Conservation (phyloP, 1,140 invertebrate species). For the Eumaeus atala region DNA sequence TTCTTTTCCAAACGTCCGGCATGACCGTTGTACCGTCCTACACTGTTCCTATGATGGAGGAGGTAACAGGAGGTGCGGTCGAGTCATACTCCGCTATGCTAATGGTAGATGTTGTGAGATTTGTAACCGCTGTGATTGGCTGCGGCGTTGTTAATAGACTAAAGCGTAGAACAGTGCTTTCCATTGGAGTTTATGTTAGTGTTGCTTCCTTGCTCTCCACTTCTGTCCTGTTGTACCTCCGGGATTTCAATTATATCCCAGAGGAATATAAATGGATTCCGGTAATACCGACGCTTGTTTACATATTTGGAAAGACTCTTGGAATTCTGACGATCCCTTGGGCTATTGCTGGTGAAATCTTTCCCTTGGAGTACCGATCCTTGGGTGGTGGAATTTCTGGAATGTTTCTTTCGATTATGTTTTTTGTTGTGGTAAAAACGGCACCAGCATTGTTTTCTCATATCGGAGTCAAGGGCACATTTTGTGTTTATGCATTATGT, state of each 20-base stretch:
- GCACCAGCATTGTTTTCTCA: conserved; percentile 71
- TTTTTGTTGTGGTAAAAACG: conserved; percentile 79
- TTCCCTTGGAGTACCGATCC: conserved; percentile 68
- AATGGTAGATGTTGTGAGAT: conserved; percentile 56
- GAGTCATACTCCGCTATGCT: conserved; percentile 51
- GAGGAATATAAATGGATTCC: conserved; percentile 57
- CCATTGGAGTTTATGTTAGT: conserved; percentile 47
- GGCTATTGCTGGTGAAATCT: conserved; percentile 75
- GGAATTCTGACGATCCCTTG: conserved; percentile 75
- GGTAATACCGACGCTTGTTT: conserved; percentile 45
- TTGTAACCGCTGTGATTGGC: conserved; percentile 47
- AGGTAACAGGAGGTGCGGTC: conserved; percentile 41
- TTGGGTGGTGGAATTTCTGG: conserved; percentile 74
- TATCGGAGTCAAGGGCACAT: conserved; percentile 75
- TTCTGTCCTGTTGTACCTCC: conserved; percentile 45
- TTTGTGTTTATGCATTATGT: conserved; percentile 76
- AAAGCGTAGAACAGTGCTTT: conserved; percentile 53
- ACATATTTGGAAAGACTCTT: conserved; percentile 61
- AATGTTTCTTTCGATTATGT: conserved; percentile 76
- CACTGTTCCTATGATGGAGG: conserved; percentile 55
- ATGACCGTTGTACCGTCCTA: conserved; percentile 65
- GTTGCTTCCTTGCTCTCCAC: conserved; percentile 41
- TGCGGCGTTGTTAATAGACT: conserved; percentile 55
- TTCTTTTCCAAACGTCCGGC: conserved; percentile 59
- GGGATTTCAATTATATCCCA: conserved; percentile 45